Percentiles rank a stretch among this genome's conserved stretches.
phyloP scores from a whole-genome alignment of 2,113 vertebrate genomes.

The Aix galericulata region DNA sequence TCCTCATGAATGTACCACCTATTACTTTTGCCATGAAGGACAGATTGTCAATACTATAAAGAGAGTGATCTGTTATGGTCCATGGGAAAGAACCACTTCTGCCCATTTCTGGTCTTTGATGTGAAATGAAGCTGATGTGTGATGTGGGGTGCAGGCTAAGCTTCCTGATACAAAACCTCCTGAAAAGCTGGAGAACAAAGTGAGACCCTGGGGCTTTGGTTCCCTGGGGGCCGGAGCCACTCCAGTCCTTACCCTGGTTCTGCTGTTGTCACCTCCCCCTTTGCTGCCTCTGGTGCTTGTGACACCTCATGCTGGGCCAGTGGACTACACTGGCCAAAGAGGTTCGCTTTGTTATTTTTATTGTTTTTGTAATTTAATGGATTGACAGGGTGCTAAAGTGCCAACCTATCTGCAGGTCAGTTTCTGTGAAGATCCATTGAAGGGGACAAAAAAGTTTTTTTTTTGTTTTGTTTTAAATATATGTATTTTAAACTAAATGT shows the following conservation, averaged over 20 bases:
- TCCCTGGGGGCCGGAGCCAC: background rate
- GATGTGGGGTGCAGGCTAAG: background rate
- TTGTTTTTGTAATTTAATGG: background rate
- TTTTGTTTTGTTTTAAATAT: background rate
- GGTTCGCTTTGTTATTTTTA: background rate
- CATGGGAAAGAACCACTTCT: background rate
- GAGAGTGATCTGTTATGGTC: background rate
- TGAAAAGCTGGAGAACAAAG: background rate
- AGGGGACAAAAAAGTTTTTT: background rate
- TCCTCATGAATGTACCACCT: fast-evolving
- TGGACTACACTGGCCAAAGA: fast-evolving
- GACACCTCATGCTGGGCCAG: fast-evolving
- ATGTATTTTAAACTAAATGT: slow-evolving; percentile 55
- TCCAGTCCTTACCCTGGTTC: background rate
- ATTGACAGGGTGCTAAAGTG: slow-evolving; percentile 33
- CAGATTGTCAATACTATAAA: background rate
- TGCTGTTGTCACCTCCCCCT: fast-evolving
- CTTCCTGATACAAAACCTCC: background rate
- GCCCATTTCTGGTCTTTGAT: background rate
- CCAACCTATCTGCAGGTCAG: background rate
- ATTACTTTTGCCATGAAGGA: background rate
- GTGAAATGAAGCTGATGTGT: background rate
- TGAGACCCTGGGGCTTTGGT: fast-evolving
- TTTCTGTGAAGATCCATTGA: slow-evolving; percentile 21
- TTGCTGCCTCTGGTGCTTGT: background rate